Conservation (phyloP, 2,113 vertebrate species). For the Saccopteryx bilineata region DNA sequence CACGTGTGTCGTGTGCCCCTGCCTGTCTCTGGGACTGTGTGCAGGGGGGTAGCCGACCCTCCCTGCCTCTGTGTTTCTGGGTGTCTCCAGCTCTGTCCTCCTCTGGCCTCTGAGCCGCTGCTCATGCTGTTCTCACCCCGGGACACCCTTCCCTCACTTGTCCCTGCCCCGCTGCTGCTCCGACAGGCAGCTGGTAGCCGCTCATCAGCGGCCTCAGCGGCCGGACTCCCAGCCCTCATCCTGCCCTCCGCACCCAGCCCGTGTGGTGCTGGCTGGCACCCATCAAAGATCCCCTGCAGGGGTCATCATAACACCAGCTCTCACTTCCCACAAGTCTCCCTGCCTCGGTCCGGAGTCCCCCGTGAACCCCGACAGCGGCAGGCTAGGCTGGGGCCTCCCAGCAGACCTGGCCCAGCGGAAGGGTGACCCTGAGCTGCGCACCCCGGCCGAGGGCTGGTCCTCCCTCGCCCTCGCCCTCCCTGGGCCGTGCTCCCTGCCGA, state of each 20-base stretch:
- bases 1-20: not conserved
- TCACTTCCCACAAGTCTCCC: not conserved
- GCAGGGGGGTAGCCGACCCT: rapidly evolving
- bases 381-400: not conserved
- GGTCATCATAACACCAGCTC: rapidly evolving
- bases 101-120: not conserved
- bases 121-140: rapidly evolving
- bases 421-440: not conserved
- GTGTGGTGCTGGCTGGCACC: rapidly evolving
- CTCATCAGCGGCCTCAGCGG: not conserved
- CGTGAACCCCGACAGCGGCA: not conserved
- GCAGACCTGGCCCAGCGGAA: not conserved
- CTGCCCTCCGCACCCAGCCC: not conserved
- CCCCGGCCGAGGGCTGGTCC: rapidly evolving
- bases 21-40: not conserved
- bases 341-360: too few species aligned
- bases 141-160: not conserved
- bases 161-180: too few species aligned
- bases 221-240: rapidly evolving
- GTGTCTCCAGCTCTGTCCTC: not conserved
- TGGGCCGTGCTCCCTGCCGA: rapidly evolving
- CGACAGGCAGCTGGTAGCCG: rapidly evolving
- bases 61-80: not conserved
- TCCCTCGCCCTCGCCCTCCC: not conserved
- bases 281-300: rapidly evolving